Conservation (phyloP, 2,888 invertebrate species). For the Acrocera orbiculus region DNA sequence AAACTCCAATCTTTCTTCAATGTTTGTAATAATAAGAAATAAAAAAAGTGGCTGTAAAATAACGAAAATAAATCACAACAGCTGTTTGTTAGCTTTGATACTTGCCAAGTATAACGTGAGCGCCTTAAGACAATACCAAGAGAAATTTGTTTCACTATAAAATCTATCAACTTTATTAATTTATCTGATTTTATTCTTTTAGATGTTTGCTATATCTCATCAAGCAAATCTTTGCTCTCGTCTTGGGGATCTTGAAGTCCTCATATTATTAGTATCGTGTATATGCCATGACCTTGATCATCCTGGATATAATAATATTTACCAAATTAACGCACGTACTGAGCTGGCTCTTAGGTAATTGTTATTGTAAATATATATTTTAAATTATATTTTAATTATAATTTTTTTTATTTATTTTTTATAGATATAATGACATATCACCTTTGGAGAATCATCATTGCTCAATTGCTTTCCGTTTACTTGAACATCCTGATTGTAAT, state of each 20-base stretch:
- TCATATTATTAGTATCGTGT: conserved; percentile 58
- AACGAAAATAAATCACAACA: no score
- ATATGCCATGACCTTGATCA: conserved; percentile 69
- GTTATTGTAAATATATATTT: no score
- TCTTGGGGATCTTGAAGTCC: conserved; percentile 56
- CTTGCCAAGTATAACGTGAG: no score
- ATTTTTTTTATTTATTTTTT: conserved; percentile 4
- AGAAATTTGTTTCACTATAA: background rate
- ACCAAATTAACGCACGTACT: conserved; percentile 68
- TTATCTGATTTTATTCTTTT: conserved; percentile 12
- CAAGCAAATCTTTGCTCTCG: conserved; percentile 49
- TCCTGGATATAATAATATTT: conserved; percentile 62
- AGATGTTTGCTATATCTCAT: conserved; percentile 71
- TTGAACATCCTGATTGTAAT: conserved; percentile 64
- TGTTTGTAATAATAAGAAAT: no score
- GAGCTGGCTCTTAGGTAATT: conserved; percentile 52
- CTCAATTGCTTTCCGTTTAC: conserved; percentile 63
- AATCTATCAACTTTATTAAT: background rate
- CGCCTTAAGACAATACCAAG: no score
- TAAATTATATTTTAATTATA: conserved; percentile 3
- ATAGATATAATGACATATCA: conserved; percentile 63
- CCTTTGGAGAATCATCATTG: conserved; percentile 76
- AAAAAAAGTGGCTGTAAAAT: no score
- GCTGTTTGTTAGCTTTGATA: no score
- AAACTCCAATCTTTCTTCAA: no score